Conservation (phyloP, 2,797 vertebrate species). For the Salarias fasciatus region DNA sequence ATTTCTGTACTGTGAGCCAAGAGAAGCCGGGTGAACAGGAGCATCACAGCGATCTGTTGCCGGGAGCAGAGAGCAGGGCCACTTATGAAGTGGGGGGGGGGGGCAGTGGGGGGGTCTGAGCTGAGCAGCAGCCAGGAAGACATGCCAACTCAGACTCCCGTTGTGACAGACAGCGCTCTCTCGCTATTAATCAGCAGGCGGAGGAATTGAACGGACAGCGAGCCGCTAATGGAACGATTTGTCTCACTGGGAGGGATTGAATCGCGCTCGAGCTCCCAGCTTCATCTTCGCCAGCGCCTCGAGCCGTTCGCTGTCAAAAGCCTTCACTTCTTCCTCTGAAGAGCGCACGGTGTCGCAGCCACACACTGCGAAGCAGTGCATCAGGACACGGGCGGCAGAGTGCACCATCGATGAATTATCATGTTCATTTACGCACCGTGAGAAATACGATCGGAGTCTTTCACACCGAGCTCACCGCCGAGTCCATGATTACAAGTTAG, state of each 20-base stretch:
- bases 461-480: too few relatives aligned
- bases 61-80: constrained; percentile 26
- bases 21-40: constrained; percentile 55
- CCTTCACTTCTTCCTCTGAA: constrained; percentile 13
- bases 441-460: too few relatives aligned
- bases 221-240: constrained; percentile 68
- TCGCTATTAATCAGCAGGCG: constrained; percentile 71
- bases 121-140: constrained; percentile 42
- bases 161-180: constrained; percentile 67
- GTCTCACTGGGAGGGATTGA: constrained; percentile 65
- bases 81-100: constrained; percentile 29
- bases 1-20: constrained; percentile 33
- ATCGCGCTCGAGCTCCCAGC: constrained; percentile 32
- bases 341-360: not conserved
- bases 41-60: constrained; percentile 63
- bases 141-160: constrained; percentile 57
- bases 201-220: constrained; percentile 67
- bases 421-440: not conserved
- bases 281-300: constrained; percentile 30
- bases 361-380: not conserved
- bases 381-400: not conserved
- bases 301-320: constrained; percentile 21
- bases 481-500: too few relatives aligned
- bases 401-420: not conserved
- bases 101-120: constrained; percentile 18